Evolutionary conservation across 2,113 vertebrate species (phyloP), one percentile per base, ranked within the genome.

Genomic region (Neopipo cinnamomea): DNA sequence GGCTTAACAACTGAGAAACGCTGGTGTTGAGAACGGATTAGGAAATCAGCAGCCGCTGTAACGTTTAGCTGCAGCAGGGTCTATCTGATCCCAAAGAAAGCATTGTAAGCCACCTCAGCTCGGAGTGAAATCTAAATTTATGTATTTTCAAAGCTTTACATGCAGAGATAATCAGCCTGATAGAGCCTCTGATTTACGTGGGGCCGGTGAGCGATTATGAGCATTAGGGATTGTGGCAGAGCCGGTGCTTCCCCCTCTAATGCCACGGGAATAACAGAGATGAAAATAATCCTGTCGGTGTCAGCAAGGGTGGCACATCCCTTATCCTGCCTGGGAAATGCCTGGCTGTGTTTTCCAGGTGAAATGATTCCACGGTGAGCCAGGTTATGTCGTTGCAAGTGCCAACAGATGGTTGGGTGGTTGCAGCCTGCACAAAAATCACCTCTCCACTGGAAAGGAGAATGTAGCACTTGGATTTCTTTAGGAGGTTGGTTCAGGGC

Each of bases 101-200:
- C 83, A 81, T 44, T 85, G 93, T 90, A 89, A 97, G 91, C 68
- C 75, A 41, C 49, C 79, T 44, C 7, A n/a, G 81, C 89, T 95
- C 82, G 70, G 81, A 82, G 85, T 5, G 59, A 93, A 95, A 95
- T 70, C 94, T 85, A 50, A 87, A 95, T 96, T 96, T 95, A 95
- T 93, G 90, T 94, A 61, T 91, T 95, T 85, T 75, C 79, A 92
- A 85, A 96, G 77, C 96, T 96, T 85, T 95, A 95, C 93, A 91
- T 18, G 74, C 39, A 52, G 63, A 88, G 89, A 96, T 94, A 94
- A 94, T 91, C 89, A 73, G 63, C 16, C 65, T 75, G 95, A 94
- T 78, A 80, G 91, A 89, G 93, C 25, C 27, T 17, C 35, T 87
- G 95, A 90, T 95, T 96, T 95, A 90, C 0, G 2, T 4, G 6